Evolutionary conservation across 2,888 invertebrate genomes (phyloP), one percentile per base, ranked within the genome.

Genomic region (Noctua pronuba): DNA sequence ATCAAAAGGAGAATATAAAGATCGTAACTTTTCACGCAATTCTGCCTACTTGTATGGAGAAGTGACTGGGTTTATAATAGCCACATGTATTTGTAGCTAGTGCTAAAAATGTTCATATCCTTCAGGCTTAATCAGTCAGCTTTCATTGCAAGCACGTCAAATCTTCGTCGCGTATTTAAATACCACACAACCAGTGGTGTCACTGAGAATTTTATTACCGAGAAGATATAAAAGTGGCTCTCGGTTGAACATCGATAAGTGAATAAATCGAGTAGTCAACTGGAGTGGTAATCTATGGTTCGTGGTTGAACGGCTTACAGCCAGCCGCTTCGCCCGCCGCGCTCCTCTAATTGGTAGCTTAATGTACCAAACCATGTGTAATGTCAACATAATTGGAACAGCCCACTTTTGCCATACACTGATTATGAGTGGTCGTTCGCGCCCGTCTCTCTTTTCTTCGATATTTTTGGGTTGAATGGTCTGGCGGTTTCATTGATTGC

Each of bases 301-400:
- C 88, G 88, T 85, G 89, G 82, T 81, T 83, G 78, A 84, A 78
- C 86, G 85, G 83, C 81, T 84, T 83, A 82, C 75, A 79, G 82
- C 31, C 69, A 46, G 44, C 62, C 73, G 35, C 78, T 49, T 64
- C 58, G 62, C 62, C 78, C 65, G 49, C 49, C 86, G 62, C 75
- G 76, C 84, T 84, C 79, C 77, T 85, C 84, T 90, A 89, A 88
- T 87, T 86, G 84, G 77, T 62, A 74, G 82, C 84, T 80, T 91
- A 89, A 88, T 90, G 88, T 89, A 88, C 86, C 89, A 87, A 90
- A 85, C 88, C 89, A 88, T 91, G 89, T 89, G 90, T 91, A 90
- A 91, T 90, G 88, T 87, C 88, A 87, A 88, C 77, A 88, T 87
- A 86, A 88, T 88, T 88, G 84, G 79, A 82, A 72, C 84, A 75